Evolutionary conservation across 2,797 vertebrate genomes (phyloP), one percentile per base, ranked within the genome.

Genomic region (Chloroceryle amazona): DNA sequence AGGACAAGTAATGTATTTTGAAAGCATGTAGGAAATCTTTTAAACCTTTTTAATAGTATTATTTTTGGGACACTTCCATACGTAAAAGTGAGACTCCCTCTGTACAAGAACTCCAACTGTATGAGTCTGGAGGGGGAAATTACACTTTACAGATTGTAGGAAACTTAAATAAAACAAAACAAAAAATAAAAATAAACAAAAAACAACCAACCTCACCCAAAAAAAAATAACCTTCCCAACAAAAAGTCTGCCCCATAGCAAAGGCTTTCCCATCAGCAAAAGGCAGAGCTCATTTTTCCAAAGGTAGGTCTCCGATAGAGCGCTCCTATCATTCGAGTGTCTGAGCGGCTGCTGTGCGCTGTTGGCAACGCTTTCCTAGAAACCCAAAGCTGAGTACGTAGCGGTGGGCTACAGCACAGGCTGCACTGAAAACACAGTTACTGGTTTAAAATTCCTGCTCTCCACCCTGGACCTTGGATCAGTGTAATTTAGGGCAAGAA

Each of bases 1-100:
- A 91, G 66, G 46, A 84, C 28, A 91, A 95, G 39, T 73, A 92
- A 83, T n/a, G 21, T 51, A 66, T 86, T 96, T 90, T 92, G 42
- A 94, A 96, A 86, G 79, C 15, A 79, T 72, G 79, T 91, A 92
- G 93, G 73, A 96, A 88, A 83, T 65, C 65, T 81, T 96, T 88
- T 52, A 94, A 94, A 88, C 15, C 55, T 81, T 93, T 92, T 86
- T 61, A 94, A 94, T 72, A 44, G 39, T 86, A 93, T 94, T 92
- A 65, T 81, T 96, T 85, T 96, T 94, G 85, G 85, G 93, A 90
- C 39, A 25, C 19, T 83, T 96, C 89, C 93, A 96, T 58, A 55
- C 26, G 84, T 80, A 89, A 90, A 58, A 86, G 49, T 62, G 80
- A 85, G 68, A 81, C 21, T 96, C 87, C 51, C 31, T 86, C 49